These are phyloP conservation scores for Tyto alba DNA, from an alignment of 2,113 vertebrate genomes.

Conservation along the genomic window DNA sequence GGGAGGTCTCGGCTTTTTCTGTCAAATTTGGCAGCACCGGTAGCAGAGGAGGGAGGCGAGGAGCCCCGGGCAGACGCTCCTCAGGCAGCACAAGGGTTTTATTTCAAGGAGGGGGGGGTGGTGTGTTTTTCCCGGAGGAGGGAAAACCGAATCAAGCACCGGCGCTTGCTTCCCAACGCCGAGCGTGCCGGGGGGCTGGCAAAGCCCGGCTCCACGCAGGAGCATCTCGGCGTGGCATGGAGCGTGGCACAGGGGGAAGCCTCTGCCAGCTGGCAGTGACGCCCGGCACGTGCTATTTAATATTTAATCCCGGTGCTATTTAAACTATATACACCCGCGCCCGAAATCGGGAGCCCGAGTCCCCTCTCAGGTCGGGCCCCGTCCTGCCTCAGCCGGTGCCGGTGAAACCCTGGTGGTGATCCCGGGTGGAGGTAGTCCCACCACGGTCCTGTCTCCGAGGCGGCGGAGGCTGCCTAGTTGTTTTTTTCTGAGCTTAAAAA, in stretches of 20 bases:
- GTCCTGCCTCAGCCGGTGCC: neutral
- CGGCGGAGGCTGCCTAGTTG: neutral
- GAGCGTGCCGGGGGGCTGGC: rapidly evolving
- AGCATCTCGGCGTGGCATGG: rapidly evolving
- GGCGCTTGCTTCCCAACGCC: neutral
- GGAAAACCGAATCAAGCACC: neutral
- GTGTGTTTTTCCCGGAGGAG: neutral
- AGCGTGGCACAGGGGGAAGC: neutral
- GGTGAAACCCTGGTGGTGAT: neutral
- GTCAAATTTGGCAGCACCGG: neutral
- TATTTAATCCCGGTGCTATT: conserved; percentile 6
- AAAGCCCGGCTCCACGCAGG: rapidly evolving
- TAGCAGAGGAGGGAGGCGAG: neutral
- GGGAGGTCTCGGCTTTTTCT: rapidly evolving
- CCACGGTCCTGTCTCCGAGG: neutral
- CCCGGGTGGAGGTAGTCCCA: neutral
- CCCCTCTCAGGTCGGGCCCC: neutral
- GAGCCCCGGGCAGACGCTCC: neutral
- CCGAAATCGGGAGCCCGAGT: neutral
- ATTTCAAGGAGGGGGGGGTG: neutral
- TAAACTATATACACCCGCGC: conserved; percentile 32
- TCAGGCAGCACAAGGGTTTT: neutral
- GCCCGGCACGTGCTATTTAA: neutral
- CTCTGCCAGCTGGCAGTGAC: neutral
- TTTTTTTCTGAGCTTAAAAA: neutral